A percentile compares a stretch with the other conserved stretches of the same genome.
Conservation (phyloP, 2,888 invertebrate genomes). For the Chorisops tibialis region DNA sequence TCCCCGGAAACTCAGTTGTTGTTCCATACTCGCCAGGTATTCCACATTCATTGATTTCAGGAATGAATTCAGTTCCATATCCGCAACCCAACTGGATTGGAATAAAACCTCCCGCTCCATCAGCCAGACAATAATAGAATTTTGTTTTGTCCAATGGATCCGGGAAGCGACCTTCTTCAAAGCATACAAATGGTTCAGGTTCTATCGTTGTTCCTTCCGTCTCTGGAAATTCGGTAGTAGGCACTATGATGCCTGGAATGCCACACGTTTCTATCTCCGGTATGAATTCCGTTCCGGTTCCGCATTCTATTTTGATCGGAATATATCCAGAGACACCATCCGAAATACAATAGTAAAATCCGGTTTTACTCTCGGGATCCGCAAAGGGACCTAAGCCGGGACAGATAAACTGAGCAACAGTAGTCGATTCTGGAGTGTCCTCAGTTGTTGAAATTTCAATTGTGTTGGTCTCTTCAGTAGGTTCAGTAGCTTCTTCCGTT, state of each 20-base stretch:
- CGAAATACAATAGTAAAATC: slow-evolving; percentile 8
- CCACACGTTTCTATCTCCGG: slow-evolving; percentile 1
- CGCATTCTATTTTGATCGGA: not conserved
- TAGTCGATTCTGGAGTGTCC: not conserved
- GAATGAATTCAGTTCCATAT: not conserved
- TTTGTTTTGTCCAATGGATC: not conserved
- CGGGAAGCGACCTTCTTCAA: not conserved
- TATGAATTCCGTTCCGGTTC: slow-evolving; percentile 2
- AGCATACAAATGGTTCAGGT: slow-evolving; percentile 11
- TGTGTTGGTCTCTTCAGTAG: not conserved
- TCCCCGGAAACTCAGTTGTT: too few species aligned
- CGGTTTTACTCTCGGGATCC: not conserved
- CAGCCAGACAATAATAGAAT: slow-evolving; percentile 7
- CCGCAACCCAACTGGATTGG: slow-evolving; percentile 1
- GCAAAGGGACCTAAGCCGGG: not conserved
- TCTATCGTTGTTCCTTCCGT: not conserved
- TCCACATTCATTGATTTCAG: not conserved
- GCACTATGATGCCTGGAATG: not conserved
- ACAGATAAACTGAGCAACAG: not conserved
- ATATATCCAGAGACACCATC: not conserved
- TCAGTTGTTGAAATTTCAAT: not conserved
- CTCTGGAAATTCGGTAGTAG: not conserved
- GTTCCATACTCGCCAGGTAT: not conserved
- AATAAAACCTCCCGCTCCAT: slow-evolving; percentile 1
- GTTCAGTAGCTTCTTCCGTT: not conserved